Percentiles rank a stretch among this genome's conserved stretches.
Evolutionary conservation across 2,888 invertebrate genomes (phyloP).

Genomic region (Orgyia antiqua): DNA sequence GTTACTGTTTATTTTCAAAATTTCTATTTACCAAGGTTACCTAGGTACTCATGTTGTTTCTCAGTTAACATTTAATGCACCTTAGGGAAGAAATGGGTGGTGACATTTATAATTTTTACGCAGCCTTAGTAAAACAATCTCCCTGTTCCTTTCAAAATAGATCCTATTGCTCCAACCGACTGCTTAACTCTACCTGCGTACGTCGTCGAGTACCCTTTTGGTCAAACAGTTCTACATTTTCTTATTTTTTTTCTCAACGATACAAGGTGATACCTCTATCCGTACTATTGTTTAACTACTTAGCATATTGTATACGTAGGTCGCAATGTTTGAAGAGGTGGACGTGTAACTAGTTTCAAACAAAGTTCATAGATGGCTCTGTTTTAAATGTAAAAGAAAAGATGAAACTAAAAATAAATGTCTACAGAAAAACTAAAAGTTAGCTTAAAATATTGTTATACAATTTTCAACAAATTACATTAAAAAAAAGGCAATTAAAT

Average conservation of each 20-base stretch:
- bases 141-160: too few species aligned
- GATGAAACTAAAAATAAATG: not conserved
- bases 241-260: constrained; percentile 8
- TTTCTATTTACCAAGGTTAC: too few species aligned
- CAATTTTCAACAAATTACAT: not conserved
- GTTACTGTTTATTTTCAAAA: too few species aligned
- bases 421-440: not conserved
- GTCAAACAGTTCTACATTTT: too few species aligned
- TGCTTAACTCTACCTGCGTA: too few species aligned
- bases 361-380: constrained; percentile 27
- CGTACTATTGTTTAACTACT: constrained; percentile 44
- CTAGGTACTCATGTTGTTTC: too few species aligned
- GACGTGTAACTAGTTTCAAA: constrained; percentile 19
- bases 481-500: not conserved
- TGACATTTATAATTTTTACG: too few species aligned
- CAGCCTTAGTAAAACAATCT: too few species aligned
- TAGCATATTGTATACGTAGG: constrained; percentile 16
- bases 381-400: constrained; percentile 5
- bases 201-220: too few species aligned
- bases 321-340: constrained; percentile 11
- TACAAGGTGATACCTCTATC: constrained; percentile 50
- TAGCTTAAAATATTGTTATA: not conserved
- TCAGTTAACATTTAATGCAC: too few species aligned
- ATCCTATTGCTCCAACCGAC: too few species aligned
- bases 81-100: too few species aligned